These are phyloP conservation scores for Heliconius hermathena DNA, from an alignment of 1,140 invertebrate species.

Conservation along the genomic window DNA sequence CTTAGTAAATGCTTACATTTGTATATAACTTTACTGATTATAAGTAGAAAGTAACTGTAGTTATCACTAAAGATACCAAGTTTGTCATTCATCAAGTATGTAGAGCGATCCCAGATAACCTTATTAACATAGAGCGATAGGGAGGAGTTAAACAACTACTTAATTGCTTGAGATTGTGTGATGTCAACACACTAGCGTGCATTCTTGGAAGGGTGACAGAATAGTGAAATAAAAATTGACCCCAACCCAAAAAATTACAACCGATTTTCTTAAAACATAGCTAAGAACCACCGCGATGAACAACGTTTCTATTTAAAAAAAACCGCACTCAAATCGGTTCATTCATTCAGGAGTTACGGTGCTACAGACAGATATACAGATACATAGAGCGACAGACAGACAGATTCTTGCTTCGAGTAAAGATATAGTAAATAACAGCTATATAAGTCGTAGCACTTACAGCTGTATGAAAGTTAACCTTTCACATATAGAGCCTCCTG, in stretches of 20 bases:
- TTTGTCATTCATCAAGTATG: constrained; percentile 43
- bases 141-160: constrained; percentile 37
- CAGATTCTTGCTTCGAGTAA: no score
- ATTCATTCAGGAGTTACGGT: no score
- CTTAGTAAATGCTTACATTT: neutral
- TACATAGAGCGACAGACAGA: no score
- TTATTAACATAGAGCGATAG: constrained; percentile 49
- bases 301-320: no score
- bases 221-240: neutral
- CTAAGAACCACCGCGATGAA: no score
- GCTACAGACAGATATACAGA: no score
- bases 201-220: neutral
- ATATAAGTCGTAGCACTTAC: neutral
- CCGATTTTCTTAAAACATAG: no score
- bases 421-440: no score
- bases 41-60: constrained; percentile 13
- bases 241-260: no score
- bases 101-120: constrained; percentile 48
- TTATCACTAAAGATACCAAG: constrained; percentile 28
- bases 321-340: no score
- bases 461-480: neutral
- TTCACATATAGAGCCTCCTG: neutral
- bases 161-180: constrained; percentile 28
- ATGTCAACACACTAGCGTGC: constrained; percentile 25
- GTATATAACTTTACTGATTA: neutral